phyloP scores from a whole-genome alignment of 2,888 invertebrate genomes.

The Clusia tigrina region DNA sequence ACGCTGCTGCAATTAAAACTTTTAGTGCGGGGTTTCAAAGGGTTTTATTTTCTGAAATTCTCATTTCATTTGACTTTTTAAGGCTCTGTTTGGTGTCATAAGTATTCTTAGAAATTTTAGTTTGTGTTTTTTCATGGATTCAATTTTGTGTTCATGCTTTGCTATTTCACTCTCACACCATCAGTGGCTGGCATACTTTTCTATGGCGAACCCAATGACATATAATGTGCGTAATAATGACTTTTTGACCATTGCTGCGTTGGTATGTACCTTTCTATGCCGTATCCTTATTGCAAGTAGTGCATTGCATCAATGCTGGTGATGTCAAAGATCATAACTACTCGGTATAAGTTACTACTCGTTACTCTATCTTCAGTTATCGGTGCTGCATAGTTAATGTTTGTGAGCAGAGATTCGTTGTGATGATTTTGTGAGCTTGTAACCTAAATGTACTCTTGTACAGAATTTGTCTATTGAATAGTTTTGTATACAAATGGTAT shows the following conservation, averaged over 20 bases:
- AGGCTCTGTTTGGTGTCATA: constrained; percentile 6
- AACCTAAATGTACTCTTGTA: too few species aligned
- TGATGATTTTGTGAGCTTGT: too few species aligned
- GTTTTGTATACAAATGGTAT: too few species aligned
- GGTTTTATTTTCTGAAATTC: too few species aligned
- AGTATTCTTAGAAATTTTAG: constrained; percentile 19
- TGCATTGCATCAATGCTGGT: not conserved
- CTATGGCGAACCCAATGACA: not conserved
- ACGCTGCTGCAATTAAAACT: too few species aligned
- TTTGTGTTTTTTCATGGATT: constrained; percentile 9
- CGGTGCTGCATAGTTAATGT: not conserved
- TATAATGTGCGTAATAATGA: constrained; percentile 11
- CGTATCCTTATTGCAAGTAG: constrained; percentile 10
- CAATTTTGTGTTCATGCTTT: constrained; percentile 3
- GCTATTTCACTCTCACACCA: not conserved
- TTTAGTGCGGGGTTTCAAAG: too few species aligned
- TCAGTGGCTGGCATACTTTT: not conserved
- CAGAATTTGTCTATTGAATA: too few species aligned
- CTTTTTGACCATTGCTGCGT: constrained; percentile 14
- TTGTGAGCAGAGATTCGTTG: too few species aligned
- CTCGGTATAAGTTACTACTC: too few species aligned
- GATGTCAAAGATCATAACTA: not conserved
- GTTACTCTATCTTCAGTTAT: too few species aligned
- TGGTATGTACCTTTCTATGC: not conserved
- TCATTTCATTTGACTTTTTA: too few species aligned